These are phyloP conservation scores for Ibycter americanus DNA, from an alignment of 2,797 vertebrate genomes.

Conservation along the genomic window DNA sequence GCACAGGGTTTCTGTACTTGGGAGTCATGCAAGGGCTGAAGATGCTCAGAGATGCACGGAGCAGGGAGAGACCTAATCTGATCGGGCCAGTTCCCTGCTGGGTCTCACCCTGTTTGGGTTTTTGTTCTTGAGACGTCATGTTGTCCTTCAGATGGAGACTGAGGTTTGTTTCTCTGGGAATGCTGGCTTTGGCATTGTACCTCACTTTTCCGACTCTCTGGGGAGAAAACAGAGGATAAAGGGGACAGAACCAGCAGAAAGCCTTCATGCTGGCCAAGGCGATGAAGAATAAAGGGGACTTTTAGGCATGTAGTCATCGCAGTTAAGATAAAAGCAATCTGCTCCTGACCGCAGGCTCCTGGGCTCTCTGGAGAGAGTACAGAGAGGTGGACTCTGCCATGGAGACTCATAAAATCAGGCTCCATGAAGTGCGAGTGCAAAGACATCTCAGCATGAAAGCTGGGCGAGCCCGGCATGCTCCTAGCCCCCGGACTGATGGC, in stretches of 20 bases:
- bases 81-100: not conserved
- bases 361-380: not conserved
- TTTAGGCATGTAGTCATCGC: not conserved
- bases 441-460: not conserved
- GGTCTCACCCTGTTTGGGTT: not conserved
- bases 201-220: not conserved
- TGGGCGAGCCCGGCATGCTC: fast-evolving
- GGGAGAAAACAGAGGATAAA: not conserved
- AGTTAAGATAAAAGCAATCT: not conserved
- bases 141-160: not conserved
- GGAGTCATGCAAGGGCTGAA: not conserved
- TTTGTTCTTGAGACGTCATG: not conserved
- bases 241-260: not conserved
- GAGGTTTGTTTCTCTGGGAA: not conserved
- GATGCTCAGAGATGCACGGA: not conserved
- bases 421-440: not conserved
- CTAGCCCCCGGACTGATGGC: fast-evolving
- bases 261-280: not conserved
- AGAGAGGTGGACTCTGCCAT: not conserved
- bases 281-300: not conserved
- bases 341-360: not conserved
- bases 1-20: not conserved
- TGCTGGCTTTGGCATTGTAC: not conserved
- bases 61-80: fast-evolving
- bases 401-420: not conserved